These are phyloP conservation scores for Smutsia temminckii DNA, from an alignment of 2,797 vertebrate genomes.

Conservation along the genomic window DNA sequence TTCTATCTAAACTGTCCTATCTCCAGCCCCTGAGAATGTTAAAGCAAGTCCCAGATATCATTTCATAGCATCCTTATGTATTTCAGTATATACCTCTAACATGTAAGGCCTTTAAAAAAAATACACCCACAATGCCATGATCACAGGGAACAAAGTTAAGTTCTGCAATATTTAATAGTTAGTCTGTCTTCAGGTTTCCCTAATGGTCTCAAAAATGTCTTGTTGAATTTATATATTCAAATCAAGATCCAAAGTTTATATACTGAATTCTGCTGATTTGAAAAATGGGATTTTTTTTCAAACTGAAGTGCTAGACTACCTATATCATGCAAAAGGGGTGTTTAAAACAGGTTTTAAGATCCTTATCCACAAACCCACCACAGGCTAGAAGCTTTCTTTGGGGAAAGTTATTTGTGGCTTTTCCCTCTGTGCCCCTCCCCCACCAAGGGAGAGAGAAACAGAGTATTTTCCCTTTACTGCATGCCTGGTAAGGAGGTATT, in stretches of 20 bases:
- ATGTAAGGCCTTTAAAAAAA: not conserved
- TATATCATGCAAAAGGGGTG: not conserved
- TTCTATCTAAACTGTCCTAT: not conserved
- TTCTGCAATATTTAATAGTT: slow-evolving; percentile 32
- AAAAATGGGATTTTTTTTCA: not conserved
- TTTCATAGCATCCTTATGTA: not conserved
- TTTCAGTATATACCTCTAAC: not conserved
- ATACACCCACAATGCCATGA: not conserved
- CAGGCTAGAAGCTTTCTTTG: not conserved
- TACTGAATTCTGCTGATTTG: not conserved
- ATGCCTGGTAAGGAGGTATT: not conserved
- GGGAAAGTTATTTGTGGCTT: not conserved
- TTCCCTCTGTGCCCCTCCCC: not conserved
- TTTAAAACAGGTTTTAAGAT: not conserved
- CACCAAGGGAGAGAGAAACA: not conserved
- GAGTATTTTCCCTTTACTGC: not conserved
- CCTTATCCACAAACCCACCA: not conserved
- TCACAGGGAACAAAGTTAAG: not conserved
- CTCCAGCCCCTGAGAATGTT: not conserved
- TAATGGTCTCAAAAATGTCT: not conserved
- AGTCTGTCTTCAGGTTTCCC: not conserved
- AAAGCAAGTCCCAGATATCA: slow-evolving; percentile 12
- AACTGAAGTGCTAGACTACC: not conserved
- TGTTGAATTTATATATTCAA: not conserved
- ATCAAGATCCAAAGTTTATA: not conserved